Percentiles rank a stretch among this genome's conserved stretches.
Evolutionary conservation across 2,113 vertebrate species (phyloP).

Genomic region (Pandion haliaetus): DNA sequence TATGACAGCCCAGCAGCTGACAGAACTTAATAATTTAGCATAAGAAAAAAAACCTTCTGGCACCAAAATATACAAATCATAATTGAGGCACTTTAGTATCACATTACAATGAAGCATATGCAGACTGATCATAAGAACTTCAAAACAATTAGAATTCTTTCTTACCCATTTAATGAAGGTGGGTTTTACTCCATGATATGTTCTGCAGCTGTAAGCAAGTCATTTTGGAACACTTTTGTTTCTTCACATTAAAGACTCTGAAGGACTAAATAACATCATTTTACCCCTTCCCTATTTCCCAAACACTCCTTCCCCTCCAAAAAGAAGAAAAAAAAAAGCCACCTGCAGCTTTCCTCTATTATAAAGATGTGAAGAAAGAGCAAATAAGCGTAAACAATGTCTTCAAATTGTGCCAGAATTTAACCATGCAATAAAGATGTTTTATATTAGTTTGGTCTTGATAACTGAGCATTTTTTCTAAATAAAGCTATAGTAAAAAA

Average conservation of each 20-base stretch:
- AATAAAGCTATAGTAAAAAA: background rate
- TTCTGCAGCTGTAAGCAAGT: conserved; percentile 69
- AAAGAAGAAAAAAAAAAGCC: background rate
- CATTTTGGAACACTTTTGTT: conserved; percentile 52
- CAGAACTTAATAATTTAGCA: conserved; percentile 86
- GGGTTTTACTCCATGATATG: conserved; percentile 62
- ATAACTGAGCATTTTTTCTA: background rate
- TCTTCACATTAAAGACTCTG: conserved; percentile 64
- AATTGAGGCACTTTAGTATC: conserved; percentile 74
- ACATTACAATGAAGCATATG: conserved; percentile 75
- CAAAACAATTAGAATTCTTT: conserved; percentile 75
- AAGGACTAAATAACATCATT: conserved; percentile 21
- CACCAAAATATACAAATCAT: conserved; percentile 77
- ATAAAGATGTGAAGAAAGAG: background rate
- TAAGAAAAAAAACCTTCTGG: conserved; percentile 79
- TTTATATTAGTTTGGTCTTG: background rate
- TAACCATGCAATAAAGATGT: background rate
- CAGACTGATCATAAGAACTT: conserved; percentile 70
- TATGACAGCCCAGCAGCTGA: conserved; percentile 81
- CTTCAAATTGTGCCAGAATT: background rate
- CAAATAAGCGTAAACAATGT: background rate
- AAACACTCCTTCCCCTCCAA: background rate
- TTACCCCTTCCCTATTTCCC: conserved; percentile 28
- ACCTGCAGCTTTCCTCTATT: conserved; percentile 33
- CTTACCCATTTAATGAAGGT: conserved; percentile 68